phyloP scores from a whole-genome alignment of 2,888 invertebrate genomes.

The Torymus aiolomorphi region DNA sequence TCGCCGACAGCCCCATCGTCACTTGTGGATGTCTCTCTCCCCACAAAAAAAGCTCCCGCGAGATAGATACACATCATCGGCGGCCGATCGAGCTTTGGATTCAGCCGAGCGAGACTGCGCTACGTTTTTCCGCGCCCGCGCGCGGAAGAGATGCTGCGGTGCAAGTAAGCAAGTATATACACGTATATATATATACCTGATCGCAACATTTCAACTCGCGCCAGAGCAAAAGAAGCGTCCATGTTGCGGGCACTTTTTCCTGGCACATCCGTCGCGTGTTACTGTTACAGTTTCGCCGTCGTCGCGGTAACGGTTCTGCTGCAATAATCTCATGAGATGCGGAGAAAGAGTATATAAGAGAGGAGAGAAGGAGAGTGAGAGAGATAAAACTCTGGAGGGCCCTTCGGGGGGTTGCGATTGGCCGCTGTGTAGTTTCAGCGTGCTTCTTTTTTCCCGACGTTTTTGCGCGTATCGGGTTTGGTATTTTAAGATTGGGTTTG shows the following conservation, averaged over 20 bases:
- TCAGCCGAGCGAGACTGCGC: slow-evolving; percentile 27
- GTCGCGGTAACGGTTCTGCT: slow-evolving; percentile 18
- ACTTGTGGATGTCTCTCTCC: neutral
- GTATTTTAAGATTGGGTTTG: too few relatives aligned
- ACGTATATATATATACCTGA: too few relatives aligned
- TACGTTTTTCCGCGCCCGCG: slow-evolving; percentile 14
- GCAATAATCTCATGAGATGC: slow-evolving; percentile 2
- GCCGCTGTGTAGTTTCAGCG: too few relatives aligned
- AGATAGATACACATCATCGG: slow-evolving; percentile 8
- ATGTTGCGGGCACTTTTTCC: slow-evolving; percentile 7
- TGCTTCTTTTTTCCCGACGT: too few relatives aligned
- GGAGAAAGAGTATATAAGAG: too few relatives aligned
- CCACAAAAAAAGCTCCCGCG: slow-evolving; percentile 1
- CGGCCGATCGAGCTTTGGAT: slow-evolving; percentile 8
- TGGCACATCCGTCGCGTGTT: slow-evolving; percentile 27
- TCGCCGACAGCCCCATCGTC: too few relatives aligned
- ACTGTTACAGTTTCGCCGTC: slow-evolving; percentile 43
- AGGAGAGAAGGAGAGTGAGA: too few relatives aligned
- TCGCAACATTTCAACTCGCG: slow-evolving; percentile 1
- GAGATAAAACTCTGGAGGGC: too few relatives aligned
- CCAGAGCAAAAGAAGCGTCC: neutral
- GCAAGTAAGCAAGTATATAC: too few relatives aligned
- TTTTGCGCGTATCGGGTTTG: too few relatives aligned
- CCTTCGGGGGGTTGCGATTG: neutral
- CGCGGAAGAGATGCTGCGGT: neutral